Evolutionary conservation across 2,113 vertebrate species (phyloP), one percentile per base, ranked within the genome.

Genomic region (Pontoporia blainvillei): DNA sequence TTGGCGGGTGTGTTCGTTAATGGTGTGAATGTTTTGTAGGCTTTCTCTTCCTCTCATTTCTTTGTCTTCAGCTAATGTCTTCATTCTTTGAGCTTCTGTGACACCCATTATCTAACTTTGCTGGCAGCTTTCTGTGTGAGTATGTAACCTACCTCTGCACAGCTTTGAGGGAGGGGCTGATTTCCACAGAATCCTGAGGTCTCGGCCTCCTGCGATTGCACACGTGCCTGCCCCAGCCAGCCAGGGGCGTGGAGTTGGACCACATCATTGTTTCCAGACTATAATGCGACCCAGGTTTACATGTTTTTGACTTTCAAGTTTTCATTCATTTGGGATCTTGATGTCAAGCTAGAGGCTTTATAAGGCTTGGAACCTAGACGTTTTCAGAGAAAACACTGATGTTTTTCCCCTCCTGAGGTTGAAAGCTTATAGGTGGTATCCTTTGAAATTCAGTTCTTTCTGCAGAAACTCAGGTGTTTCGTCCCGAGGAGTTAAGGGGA

Each of bases 401-500:
- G 49, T 31, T 8, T 10, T 8, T 20, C 3, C 10, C 20, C 27
- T 29, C 15, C 52, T 10, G 8, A 94, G n/a, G 34, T 27, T 62
- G 36, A 75, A 72, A 95, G 59, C 18, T 59, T 95, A 4, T n/a
- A 34, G 23, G 25, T 67, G 17, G 9, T 82, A 3, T 31, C 29
- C 49, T 82, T 86, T 67, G 78, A 69, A 73, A 82, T 94, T 81
- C 75, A 76, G 61, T 90, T 92, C 57, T 91, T 89, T 52, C 57
- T 85, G 21, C 36, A 92, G 89, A 92, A 88, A 88, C 69, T 64
- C 27, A 8, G 8, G 36, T 1, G 31, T 86, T n/a, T 86, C 25
- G 29, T 92, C 46, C 34, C 41, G 23, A 41, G 13, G 20, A 75
- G 14, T 94, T 94, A 91, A 90, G 36, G 57, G 69, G 29, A 36